phyloP scores from a whole-genome alignment of 92 coral and sea anemone species.

The Bergia puertoricense region DNA sequence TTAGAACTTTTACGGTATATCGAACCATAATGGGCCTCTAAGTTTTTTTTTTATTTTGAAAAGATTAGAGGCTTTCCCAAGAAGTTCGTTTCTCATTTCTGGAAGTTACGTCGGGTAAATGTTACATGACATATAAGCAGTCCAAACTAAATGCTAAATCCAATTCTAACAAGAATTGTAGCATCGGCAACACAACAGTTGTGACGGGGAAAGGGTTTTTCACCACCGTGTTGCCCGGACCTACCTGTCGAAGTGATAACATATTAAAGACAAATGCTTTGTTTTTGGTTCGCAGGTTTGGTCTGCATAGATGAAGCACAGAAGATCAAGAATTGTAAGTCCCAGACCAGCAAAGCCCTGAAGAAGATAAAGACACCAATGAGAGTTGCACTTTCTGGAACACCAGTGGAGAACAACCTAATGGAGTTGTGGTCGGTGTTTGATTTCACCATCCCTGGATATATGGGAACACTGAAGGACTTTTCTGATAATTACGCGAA shows the following conservation, averaged over 20 bases:
- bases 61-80: too few relatives aligned
- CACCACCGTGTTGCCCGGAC: too few relatives aligned
- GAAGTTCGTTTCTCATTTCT: too few relatives aligned
- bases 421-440: slow-evolving; percentile 55
- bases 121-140: too few relatives aligned
- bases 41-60: too few relatives aligned
- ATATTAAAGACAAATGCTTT: neutral
- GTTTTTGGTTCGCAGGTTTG: slow-evolving; percentile 25
- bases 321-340: slow-evolving; percentile 49
- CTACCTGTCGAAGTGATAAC: too few relatives aligned
- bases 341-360: slow-evolving; percentile 52
- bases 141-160: neutral
- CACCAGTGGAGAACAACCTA: slow-evolving; percentile 55
- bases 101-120: too few relatives aligned
- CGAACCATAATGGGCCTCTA: too few relatives aligned
- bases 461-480: slow-evolving; percentile 52
- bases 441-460: slow-evolving; percentile 51
- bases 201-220: neutral
- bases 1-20: too few relatives aligned
- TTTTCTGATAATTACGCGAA: slow-evolving; percentile 42
- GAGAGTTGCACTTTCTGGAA: slow-evolving; percentile 50
- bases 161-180: neutral
- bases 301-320: slow-evolving; percentile 53
- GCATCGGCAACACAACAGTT: neutral
- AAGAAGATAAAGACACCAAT: slow-evolving; percentile 51